Conservation (phyloP, 2,888 invertebrate species). For the Epirrhoe alternata region DNA sequence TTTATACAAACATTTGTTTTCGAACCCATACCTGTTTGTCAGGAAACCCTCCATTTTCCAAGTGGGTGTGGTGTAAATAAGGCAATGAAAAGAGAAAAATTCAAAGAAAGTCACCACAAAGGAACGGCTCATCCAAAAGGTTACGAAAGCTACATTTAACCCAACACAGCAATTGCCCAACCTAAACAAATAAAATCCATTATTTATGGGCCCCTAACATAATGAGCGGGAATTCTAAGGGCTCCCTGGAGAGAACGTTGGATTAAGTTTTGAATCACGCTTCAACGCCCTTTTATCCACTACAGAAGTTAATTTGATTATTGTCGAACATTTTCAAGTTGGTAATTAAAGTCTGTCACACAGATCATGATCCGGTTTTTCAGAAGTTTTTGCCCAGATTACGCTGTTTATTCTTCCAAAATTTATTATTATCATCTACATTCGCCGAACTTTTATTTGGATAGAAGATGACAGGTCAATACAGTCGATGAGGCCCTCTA, state of each 20-base stretch:
- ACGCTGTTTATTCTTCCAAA: too few relatives aligned
- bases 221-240: slow-evolving; percentile 38
- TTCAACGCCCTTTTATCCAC: neutral
- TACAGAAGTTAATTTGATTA: neutral
- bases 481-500: too few relatives aligned
- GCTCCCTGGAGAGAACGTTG: slow-evolving; percentile 1
- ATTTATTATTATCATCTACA: too few relatives aligned
- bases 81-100: slow-evolving; percentile 5
- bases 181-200: slow-evolving; percentile 45
- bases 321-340: too few relatives aligned
- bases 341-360: too few relatives aligned
- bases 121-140: slow-evolving; percentile 21
- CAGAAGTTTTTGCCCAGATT: too few relatives aligned
- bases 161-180: slow-evolving; percentile 29
- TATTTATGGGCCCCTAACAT: slow-evolving; percentile 42
- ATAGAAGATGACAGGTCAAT: too few relatives aligned
- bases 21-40: neutral
- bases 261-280: neutral
- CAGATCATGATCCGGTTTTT: too few relatives aligned
- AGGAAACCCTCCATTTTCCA: neutral
- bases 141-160: slow-evolving; percentile 31
- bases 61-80: slow-evolving; percentile 9
- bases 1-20: neutral
- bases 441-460: too few relatives aligned
- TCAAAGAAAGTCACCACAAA: slow-evolving; percentile 18